Percentiles rank a stretch among this genome's conserved stretches.
Conservation (phyloP, 2,113 vertebrate species). For the Indicator maculatus region DNA sequence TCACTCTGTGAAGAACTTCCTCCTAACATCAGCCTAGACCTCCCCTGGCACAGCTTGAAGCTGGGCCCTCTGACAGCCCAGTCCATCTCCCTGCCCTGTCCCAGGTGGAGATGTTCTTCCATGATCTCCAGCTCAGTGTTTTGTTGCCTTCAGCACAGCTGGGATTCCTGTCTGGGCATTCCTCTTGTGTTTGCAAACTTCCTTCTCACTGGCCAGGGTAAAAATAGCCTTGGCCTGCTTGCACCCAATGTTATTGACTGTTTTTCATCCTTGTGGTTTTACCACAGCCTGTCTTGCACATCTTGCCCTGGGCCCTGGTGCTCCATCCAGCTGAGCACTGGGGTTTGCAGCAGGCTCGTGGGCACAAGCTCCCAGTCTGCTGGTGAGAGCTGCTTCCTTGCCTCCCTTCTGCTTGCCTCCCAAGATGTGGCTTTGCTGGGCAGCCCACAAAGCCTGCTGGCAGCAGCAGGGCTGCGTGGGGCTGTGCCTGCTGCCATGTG, state of each 20-base stretch:
- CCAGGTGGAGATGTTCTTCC: accelerated
- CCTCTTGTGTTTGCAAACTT: background rate
- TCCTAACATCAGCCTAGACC: too few relatives aligned
- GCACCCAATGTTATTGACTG: background rate
- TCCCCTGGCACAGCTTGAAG: too few relatives aligned
- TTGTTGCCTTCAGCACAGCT: background rate
- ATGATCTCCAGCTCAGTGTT: background rate
- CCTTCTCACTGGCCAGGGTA: background rate
- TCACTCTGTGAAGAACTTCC: too few relatives aligned
- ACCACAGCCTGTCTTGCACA: background rate
- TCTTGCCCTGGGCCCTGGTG: background rate
- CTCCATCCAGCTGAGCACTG: background rate
- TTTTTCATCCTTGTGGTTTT: slow-evolving; percentile 6
- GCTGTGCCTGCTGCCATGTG: slow-evolving; percentile 24
- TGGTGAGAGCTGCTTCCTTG: background rate
- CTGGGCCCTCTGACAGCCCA: too few relatives aligned
- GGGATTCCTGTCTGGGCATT: background rate
- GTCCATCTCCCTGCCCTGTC: background rate
- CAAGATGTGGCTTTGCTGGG: background rate
- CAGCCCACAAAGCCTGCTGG: background rate
- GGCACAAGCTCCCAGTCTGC: background rate
- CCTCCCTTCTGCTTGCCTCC: background rate
- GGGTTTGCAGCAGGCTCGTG: background rate
- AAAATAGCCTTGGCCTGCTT: background rate
- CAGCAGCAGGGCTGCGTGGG: background rate